Percentiles rank a stretch among this genome's conserved stretches.
phyloP scores from a whole-genome alignment of 64 coral and sea anemone genomes.

The Orbicella faveolata region DNA sequence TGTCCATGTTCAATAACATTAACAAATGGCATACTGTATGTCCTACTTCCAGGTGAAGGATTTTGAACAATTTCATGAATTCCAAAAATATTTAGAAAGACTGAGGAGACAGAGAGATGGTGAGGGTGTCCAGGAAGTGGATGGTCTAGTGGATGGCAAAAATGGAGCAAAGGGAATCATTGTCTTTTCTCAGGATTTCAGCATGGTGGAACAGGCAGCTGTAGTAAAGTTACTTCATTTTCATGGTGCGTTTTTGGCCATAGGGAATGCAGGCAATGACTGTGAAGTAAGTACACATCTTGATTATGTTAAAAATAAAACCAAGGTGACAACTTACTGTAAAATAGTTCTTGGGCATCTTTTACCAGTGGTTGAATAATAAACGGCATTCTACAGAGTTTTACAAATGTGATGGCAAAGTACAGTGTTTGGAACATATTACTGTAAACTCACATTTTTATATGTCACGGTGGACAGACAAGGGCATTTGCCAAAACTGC shows the following conservation, averaged over 20 bases:
- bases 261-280: not conserved
- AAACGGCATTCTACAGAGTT: not conserved
- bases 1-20: too few species aligned
- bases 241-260: not conserved
- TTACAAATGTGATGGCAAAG: too few species aligned
- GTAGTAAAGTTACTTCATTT: not conserved
- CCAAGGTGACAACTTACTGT: not conserved
- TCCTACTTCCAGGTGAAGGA: not conserved
- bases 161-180: not conserved
- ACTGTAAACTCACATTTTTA: too few species aligned
- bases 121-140: not conserved
- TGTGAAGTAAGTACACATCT: not conserved
- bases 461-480: too few species aligned
- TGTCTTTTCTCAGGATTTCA: not conserved
- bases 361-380: not conserved
- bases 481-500: too few species aligned
- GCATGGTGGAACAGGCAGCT: not conserved
- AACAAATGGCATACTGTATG: too few species aligned
- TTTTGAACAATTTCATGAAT: conserved; percentile 19
- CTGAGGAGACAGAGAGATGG: not conserved
- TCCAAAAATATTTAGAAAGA: not conserved
- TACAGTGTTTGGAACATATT: too few species aligned
- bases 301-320: not conserved
- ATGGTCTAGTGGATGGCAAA: not conserved
- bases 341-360: not conserved